Conservation (phyloP, 2,113 vertebrate genomes). For the Centrocercus urophasianus region DNA sequence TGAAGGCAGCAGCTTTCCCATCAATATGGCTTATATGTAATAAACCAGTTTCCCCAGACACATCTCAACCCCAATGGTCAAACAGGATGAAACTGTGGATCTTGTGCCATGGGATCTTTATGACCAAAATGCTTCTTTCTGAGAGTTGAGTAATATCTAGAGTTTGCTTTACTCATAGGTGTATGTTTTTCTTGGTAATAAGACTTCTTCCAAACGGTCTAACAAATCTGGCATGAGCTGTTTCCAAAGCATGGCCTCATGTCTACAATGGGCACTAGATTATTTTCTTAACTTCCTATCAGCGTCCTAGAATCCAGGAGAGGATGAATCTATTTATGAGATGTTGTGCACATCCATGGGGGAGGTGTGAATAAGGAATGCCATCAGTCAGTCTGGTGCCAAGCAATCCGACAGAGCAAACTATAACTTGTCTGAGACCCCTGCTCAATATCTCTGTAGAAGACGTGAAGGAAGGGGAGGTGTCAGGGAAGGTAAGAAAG, state of each 20-base stretch:
- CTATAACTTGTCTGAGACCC: not conserved
- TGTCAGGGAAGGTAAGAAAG: not conserved
- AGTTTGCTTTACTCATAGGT: not conserved
- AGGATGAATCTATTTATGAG: not conserved
- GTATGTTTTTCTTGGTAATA: not conserved
- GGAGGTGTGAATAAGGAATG: not conserved
- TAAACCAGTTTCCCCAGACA: not conserved
- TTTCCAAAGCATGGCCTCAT: not conserved
- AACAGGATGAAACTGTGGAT: not conserved
- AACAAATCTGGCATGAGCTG: not conserved
- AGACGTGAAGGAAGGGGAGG: not conserved
- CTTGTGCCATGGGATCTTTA: fast-evolving
- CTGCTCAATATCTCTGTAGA: not conserved
- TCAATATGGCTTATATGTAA: not conserved
- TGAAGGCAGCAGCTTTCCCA: not conserved
- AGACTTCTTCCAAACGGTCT: not conserved
- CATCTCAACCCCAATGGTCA: fast-evolving
- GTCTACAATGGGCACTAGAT: fast-evolving
- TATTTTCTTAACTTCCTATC: not conserved
- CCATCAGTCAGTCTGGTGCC: not conserved
- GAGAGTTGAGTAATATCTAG: not conserved
- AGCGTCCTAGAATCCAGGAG: not conserved
- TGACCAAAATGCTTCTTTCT: not conserved
- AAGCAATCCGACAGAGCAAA: not conserved
- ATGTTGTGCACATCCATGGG: fast-evolving